Conservation (phyloP, 64 coral and sea anemone genomes). For the Anthopleura sola region DNA sequence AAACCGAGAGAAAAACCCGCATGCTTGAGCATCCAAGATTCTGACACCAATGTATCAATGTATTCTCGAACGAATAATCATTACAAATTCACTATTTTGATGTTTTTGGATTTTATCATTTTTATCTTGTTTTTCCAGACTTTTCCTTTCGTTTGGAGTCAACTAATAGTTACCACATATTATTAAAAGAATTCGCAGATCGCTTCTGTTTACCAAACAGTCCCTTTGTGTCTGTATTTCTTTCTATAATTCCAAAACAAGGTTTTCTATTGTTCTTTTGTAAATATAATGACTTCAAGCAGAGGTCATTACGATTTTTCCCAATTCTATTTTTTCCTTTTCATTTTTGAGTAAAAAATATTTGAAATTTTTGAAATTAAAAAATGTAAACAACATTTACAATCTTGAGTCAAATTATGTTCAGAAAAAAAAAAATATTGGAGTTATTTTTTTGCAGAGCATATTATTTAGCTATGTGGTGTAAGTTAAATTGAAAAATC, state of each 20-base stretch:
- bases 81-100: neutral
- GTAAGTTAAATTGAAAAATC: neutral
- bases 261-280: conserved; percentile 18
- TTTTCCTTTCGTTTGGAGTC: neutral
- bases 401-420: neutral
- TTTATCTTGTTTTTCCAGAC: neutral
- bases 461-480: neutral
- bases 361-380: neutral
- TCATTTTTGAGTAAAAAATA: too few relatives aligned
- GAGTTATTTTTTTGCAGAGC: neutral
- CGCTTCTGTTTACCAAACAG: conserved; percentile 5
- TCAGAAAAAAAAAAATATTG: neutral
- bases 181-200: conserved; percentile 12
- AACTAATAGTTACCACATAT: neutral
- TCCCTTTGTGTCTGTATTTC: neutral
- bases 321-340: neutral
- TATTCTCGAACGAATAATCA: neutral
- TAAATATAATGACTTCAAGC: neutral
- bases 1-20: neutral
- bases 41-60: neutral
- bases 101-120: neutral
- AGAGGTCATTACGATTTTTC: neutral
- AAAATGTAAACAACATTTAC: neutral
- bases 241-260: neutral
- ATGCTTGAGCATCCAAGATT: neutral